A percentile compares a stretch with the other conserved stretches of the same genome.
Evolutionary conservation across 2,888 invertebrate species (phyloP).

Genomic region (Falcaria lacertinaria): DNA sequence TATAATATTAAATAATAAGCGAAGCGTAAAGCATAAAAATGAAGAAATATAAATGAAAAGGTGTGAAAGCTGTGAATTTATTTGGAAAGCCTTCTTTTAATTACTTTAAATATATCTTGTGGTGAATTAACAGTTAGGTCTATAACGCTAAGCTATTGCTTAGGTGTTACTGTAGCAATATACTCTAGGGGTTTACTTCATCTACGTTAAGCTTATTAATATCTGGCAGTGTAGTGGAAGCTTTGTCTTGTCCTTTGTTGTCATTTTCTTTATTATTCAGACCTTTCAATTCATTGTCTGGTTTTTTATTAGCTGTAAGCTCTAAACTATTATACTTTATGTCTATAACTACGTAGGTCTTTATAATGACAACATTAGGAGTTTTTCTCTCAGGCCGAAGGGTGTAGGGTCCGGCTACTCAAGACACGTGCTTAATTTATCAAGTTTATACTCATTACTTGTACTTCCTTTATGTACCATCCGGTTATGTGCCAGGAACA

Average conservation of each 20-base stretch:
- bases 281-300: conserved; percentile 25
- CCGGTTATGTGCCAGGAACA: conserved; percentile 71
- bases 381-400: conserved; percentile 53
- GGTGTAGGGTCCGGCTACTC: conserved; percentile 69
- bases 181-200: conserved; percentile 29
- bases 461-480: conserved; percentile 73
- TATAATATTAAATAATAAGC: conserved; percentile 32
- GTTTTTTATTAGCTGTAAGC: conserved; percentile 37
- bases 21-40: conserved; percentile 38
- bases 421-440: conserved; percentile 75
- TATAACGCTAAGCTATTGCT: conserved; percentile 31
- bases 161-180: conserved; percentile 38
- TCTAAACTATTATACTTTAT: conserved; percentile 39
- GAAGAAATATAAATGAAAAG: conserved; percentile 23
- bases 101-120: conserved; percentile 9
- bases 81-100: conserved; percentile 19
- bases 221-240: conserved; percentile 58
- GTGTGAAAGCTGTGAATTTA: conserved; percentile 32
- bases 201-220: conserved; percentile 48
- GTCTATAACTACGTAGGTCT: conserved; percentile 58
- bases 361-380: conserved; percentile 58
- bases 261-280: conserved; percentile 32
- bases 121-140: conserved; percentile 10
- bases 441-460: conserved; percentile 76
- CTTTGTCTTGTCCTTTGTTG: conserved; percentile 46